Evolutionary conservation across 2,113 vertebrate genomes (phyloP), one percentile per base, ranked within the genome.

Genomic region (Microcebus murinus): DNA sequence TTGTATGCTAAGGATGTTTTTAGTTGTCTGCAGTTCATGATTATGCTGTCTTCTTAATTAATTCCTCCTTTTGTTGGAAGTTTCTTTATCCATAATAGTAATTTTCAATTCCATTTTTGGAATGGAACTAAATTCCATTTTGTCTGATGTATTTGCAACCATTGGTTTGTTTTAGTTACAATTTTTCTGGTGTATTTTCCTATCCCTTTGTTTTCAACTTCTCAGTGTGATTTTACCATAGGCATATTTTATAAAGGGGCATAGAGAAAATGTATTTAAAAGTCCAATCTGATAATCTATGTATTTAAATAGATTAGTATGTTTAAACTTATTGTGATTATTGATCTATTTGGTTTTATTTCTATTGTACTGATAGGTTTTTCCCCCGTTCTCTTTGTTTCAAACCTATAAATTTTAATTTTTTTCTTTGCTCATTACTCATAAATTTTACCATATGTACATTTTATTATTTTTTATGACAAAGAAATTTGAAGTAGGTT

Each of bases 381-480:
- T 10, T 0, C 34, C 11, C 8, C 17, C 76, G 6, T 10, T 23
- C 12, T 45, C 8, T 39, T 85, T 90, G 52, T 89, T 91, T 91
- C 39, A 88, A 63, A 80, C 39, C 20, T 88, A 31, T 29, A 67
- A 2, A 73, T 79, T 59, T 70, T 93, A 55, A 76, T 50, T 50
- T 77, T 27, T 70, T 88, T 63, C 4, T 95, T 96, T 88, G 48
- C 50, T 52, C 31, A 14, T 86, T 70, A 50, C 39, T 82, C 25
- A 25, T 89, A 39, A 63, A 55, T 70, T 89, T 88, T n/a, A 50
- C 23, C 23, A 77, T 36, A 31, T 57, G 6, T 86, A 42, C 25
- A 59, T 74, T 34, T 52, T 76, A 27, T 57, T 61, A 81, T 95
- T 90, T 95, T 90, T 90, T 17, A 81, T 70, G 50, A 36, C 73